phyloP scores from a whole-genome alignment of 2,113 vertebrate species.

The Ascaphus truei region DNA sequence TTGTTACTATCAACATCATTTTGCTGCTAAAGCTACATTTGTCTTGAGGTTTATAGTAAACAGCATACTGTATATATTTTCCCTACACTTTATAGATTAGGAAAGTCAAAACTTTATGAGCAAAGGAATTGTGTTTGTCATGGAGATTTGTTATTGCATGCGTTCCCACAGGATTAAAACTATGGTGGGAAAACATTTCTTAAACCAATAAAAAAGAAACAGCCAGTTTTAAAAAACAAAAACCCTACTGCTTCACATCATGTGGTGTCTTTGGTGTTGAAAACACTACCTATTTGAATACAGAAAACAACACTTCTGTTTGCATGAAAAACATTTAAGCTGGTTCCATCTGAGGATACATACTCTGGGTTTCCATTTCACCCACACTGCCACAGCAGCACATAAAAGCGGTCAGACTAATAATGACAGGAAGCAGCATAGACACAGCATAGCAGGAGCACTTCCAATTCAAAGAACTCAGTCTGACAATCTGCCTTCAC shows the following conservation, averaged over 20 bases:
- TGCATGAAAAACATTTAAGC: constrained; percentile 89
- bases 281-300: constrained; percentile 78
- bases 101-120: constrained; percentile 38
- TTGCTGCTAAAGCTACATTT: too few species aligned
- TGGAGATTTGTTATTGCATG: constrained; percentile 42
- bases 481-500: constrained; percentile 89
- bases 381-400: constrained; percentile 82
- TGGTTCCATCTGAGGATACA: constrained; percentile 88
- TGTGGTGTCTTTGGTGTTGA: constrained; percentile 76
- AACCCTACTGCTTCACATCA: constrained; percentile 86
- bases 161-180: constrained; percentile 32
- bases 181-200: constrained; percentile 31
- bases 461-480: constrained; percentile 95
- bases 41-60: too few species aligned
- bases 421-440: constrained; percentile 89
- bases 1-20: too few species aligned
- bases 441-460: constrained; percentile 96
- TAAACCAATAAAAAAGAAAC: constrained; percentile 64
- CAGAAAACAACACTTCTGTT: constrained; percentile 75
- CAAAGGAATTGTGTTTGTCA: constrained; percentile 39
- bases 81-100: constrained; percentile 6
- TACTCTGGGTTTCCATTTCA: constrained; percentile 95
- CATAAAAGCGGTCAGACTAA: constrained; percentile 84
- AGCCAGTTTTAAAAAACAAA: constrained; percentile 74
- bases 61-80: neutral